Base-by-base conservation (phyloP, 92 coral and sea anemone species). In the Diadumene lineata region DNA sequence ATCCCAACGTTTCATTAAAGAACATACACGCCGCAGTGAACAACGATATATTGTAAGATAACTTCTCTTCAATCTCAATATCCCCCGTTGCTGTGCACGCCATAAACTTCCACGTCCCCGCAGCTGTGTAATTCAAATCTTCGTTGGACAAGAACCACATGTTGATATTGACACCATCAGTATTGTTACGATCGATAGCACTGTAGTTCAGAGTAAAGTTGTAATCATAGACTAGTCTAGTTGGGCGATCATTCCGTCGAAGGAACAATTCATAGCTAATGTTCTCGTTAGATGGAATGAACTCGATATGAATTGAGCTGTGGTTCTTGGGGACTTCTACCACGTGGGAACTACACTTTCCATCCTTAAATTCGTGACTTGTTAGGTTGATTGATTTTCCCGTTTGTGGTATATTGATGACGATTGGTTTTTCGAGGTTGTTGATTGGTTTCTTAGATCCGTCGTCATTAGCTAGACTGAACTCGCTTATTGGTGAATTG, bases 1-100 rank as follows among this genome's bases (percentile, higher is more conserved):
- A 46, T 18, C 79, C 61, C 1, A 79, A 65, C 7, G 86, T 66
- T 17, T 63, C 61, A 74, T 92, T 72, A 57, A 69, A 80, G 76
- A 77, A 94, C 68, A 85, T 64, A 33, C 98, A 94, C 15, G 92
- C 70, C n/a, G 87, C 80, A n/a, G 94, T 82, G 67, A 88, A 80
- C 25, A 85, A 79, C 1, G 82, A 72, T 44, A 88, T 75, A 24
- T 81, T 87, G 80, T 79, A 82, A 33, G 64, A 79, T 17, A 67
- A 31, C 23, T 55, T 29, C 43, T 28, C 53, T 34, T 66, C 60
- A 33, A 13, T 62, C 19, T 66, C 82, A 6, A 65, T 27, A 65
- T 48, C 75, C 1, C 50, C 66, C 1, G 30, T 48, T 44, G 58
- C 58, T 53, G 24, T 53, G 32, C 81, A 77, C 22, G 66, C 66